Evolutionary conservation across 2,113 vertebrate species (phyloP), one percentile per base, ranked within the genome.

Genomic region (Myrmecophaga tridactyla): DNA sequence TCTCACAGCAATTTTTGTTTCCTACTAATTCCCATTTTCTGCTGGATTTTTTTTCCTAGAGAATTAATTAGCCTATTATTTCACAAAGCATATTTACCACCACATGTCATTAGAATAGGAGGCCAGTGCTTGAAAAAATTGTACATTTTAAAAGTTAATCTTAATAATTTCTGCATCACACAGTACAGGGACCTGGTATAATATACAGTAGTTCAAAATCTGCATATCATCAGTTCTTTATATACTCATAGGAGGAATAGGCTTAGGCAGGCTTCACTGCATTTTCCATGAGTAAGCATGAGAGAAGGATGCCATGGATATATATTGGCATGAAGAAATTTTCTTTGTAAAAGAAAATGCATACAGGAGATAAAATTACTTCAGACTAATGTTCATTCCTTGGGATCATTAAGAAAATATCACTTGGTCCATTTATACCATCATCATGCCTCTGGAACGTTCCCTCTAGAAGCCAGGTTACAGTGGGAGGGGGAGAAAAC

Each of bases 31-130:
- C 18, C 36, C 2, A 29, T 25, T 69, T 85, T 80, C n/a, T 70
- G 51, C 60, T 39, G 41, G 81, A n/a, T 92, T 65, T 90, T 85
- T 81, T 87, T 90, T 77, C 93, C 90, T 81, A 31, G 34, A 87
- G 34, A 87, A 83, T 72, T 65, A 69, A 70, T 86, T 69, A 48
- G 17, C 58, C n/a, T 84, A 2, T 72, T 95, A 21, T 65, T 69
- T 90, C 39, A 56, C 78, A 93, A 91, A 62, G 56, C 56, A 29
- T 80, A 67, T n/a, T n/a, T n/a, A 34, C 63, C 51, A 53, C 65
- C 72, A 72, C 29, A 84, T 36, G 21, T 23, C 70, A 87, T 39
- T 75, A n/a, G 25, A 82, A 65, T 48, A 65, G 36, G 31, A 95
- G 14, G 14, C 53, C 62, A 78, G 17, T 1, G 62, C 77, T 87